Evolutionary conservation across 2,888 invertebrate genomes (phyloP).

Genomic region (Incurvaria masculella): DNA sequence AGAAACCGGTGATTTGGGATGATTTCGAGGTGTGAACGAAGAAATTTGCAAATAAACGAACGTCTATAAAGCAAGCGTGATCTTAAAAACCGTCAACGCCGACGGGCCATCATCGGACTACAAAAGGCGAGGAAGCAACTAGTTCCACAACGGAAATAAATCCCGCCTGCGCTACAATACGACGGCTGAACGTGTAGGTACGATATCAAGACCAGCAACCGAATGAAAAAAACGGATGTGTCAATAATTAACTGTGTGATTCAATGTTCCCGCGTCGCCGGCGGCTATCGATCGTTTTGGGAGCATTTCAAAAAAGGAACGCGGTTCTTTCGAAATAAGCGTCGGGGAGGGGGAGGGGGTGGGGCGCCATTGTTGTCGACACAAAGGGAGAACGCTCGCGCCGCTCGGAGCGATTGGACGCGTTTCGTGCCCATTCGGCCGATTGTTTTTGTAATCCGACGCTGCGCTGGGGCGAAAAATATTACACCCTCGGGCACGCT

Average conservation of each 20-base stretch:
- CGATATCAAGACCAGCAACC: slow-evolving; percentile 18
- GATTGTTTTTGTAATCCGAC: slow-evolving; percentile 12
- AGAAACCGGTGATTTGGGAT: too few species aligned
- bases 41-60: too few species aligned
- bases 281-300: slow-evolving; percentile 34
- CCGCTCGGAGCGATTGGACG: slow-evolving; percentile 7
- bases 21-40: too few species aligned
- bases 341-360: too few species aligned
- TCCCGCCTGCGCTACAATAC: slow-evolving; percentile 38
- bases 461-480: slow-evolving; percentile 44
- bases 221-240: slow-evolving; percentile 50
- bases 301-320: too few species aligned
- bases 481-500: slow-evolving; percentile 48
- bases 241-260: slow-evolving; percentile 55
- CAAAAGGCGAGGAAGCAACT: slow-evolving; percentile 45
- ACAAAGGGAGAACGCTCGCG: slow-evolving; percentile 22
- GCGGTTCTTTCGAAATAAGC: too few species aligned
- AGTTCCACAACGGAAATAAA: slow-evolving; percentile 35
- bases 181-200: slow-evolving; percentile 5
- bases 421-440: slow-evolving; percentile 20
- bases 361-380: slow-evolving; percentile 31
- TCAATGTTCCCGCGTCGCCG: slow-evolving; percentile 33
- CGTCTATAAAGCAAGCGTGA: too few species aligned
- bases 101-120: too few species aligned
- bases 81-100: too few species aligned